phyloP scores from a whole-genome alignment of 2,113 vertebrate genomes.

The Stomatorhinus ivindoensis region DNA sequence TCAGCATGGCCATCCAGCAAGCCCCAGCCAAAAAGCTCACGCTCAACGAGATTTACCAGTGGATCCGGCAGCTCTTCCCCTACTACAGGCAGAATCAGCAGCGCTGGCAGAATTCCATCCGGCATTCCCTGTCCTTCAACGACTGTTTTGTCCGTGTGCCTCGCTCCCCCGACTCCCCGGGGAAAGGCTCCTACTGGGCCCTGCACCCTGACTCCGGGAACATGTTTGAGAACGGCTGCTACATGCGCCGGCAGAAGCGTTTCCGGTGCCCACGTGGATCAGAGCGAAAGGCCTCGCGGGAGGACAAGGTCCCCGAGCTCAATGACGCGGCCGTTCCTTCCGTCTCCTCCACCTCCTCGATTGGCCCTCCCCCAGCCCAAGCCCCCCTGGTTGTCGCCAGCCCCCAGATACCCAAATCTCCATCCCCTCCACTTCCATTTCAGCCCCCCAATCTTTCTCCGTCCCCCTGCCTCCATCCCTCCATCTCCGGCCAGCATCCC shows the following conservation, averaged over 20 bases:
- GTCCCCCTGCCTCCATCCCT: not conserved
- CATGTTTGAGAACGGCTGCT: slow-evolving; percentile 43
- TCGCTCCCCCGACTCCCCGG: slow-evolving; percentile 37
- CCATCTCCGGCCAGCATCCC: not conserved
- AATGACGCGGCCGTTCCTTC: not conserved
- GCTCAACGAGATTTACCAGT: slow-evolving; percentile 42
- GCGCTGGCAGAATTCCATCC: slow-evolving; percentile 32
- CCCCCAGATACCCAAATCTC: slow-evolving; percentile 14
- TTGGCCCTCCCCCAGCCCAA: not conserved
- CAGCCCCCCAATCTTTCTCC: not conserved
- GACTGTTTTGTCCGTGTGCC: slow-evolving; percentile 43
- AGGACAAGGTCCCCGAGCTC: not conserved
- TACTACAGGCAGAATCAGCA: slow-evolving; percentile 45
- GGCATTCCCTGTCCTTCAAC: slow-evolving; percentile 39
- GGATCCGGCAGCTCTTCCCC: slow-evolving; percentile 41
- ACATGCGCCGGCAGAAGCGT: slow-evolving; percentile 38
- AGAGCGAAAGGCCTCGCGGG: not conserved
- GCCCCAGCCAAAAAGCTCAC: slow-evolving; percentile 37
- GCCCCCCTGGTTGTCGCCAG: not conserved
- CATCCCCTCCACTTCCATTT: not conserved
- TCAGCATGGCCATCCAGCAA: slow-evolving; percentile 45
- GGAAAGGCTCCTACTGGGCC: slow-evolving; percentile 41
- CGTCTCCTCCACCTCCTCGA: not conserved
- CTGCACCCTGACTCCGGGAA: slow-evolving; percentile 42
- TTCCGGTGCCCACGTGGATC: slow-evolving; percentile 27